Evolutionary conservation across 2,797 vertebrate species (phyloP).

Genomic region (Sardinella longiceps): DNA sequence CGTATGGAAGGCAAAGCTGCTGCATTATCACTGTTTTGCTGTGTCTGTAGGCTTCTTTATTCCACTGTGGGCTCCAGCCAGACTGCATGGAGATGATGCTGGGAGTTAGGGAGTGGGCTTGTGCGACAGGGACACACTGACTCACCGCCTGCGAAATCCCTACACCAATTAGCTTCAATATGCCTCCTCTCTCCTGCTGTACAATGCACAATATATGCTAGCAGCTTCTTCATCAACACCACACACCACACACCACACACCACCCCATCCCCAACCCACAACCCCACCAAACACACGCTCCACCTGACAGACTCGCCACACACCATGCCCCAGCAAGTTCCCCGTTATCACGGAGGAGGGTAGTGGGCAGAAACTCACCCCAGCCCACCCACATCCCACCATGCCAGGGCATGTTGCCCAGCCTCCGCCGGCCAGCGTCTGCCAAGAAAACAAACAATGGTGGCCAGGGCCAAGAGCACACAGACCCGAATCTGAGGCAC

Average conservation of each 20-base stretch:
- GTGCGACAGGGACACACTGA: neutral
- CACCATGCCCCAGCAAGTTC: neutral
- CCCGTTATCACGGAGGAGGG: conserved; percentile 29
- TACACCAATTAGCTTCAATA: conserved; percentile 64
- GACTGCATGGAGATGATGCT: neutral
- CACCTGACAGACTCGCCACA: neutral
- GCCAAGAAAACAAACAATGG: conserved; percentile 50
- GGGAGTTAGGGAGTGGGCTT: neutral
- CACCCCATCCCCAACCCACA: neutral
- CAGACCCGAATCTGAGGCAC: conserved; percentile 2
- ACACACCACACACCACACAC: conserved; percentile 51
- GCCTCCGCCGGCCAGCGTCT: conserved; percentile 55
- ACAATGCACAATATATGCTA: conserved; percentile 56
- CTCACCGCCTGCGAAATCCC: conserved; percentile 42
- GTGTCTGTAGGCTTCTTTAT: conserved; percentile 6
- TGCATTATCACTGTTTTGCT: conserved; percentile 32
- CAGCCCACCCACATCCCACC: conserved; percentile 52
- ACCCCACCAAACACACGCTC: neutral
- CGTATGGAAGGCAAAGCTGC: conserved; percentile 17
- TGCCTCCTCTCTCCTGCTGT: conserved; percentile 55
- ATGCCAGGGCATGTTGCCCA: conserved; percentile 66
- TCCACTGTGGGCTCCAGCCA: neutral
- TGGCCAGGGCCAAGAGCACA: conserved; percentile 41
- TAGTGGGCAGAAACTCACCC: conserved; percentile 20
- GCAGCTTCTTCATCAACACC: neutral